Percentiles rank a stretch among this genome's conserved stretches.
Conservation (phyloP, 2,113 vertebrate genomes). For the Struthio camelus region DNA sequence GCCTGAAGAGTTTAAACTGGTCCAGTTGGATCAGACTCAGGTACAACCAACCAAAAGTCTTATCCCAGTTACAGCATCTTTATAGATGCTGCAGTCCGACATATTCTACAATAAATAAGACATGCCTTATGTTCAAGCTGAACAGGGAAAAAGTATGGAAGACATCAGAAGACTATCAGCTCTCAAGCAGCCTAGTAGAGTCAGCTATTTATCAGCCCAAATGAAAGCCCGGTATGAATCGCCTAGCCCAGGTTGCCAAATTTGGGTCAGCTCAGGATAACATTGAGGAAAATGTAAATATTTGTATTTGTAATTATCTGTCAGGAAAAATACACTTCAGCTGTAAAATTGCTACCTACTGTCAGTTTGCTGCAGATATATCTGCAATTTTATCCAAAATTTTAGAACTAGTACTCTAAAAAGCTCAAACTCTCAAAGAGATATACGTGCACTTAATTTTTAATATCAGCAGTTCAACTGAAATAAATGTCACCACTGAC, state of each 20-base stretch:
- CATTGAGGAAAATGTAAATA: background rate
- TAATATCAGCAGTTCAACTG: background rate
- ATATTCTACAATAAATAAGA: background rate
- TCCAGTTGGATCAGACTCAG: background rate
- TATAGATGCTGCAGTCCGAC: background rate
- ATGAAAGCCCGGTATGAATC: background rate
- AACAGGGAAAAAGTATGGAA: background rate
- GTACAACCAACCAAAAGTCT: background rate
- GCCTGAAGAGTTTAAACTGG: background rate
- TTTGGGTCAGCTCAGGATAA: background rate
- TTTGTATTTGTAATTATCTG: background rate
- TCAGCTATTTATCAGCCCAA: background rate
- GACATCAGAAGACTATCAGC: background rate
- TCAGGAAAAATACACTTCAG: background rate
- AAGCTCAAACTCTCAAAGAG: background rate
- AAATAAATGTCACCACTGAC: background rate
- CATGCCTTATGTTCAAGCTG: background rate
- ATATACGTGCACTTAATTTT: background rate
- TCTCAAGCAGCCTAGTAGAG: background rate
- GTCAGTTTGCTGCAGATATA: background rate
- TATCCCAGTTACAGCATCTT: background rate
- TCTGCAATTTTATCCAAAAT: background rate
- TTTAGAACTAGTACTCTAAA: background rate
- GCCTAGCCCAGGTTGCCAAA: background rate
- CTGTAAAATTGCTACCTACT: background rate